These are phyloP conservation scores for Drosophila murphyi DNA, from an alignment of 1,140 invertebrate genomes.

Conservation along the genomic window DNA sequence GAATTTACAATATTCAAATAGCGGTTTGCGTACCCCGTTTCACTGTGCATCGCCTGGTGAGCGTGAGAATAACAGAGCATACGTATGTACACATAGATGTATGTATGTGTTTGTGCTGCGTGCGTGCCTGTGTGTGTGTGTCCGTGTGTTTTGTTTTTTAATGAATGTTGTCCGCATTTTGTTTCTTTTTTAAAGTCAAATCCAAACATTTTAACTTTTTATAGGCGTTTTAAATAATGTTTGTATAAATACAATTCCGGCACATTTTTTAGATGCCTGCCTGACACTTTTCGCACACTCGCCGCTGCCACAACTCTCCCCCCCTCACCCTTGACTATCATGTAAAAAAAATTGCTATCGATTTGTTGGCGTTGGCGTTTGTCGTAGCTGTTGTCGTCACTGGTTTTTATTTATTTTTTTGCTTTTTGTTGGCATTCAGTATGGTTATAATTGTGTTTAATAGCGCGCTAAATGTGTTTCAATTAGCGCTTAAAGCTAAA, in stretches of 20 bases:
- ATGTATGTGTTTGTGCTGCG: slow-evolving; percentile 24
- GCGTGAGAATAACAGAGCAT: slow-evolving; percentile 45
- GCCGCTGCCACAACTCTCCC: background rate
- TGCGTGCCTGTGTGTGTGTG: slow-evolving; percentile 1
- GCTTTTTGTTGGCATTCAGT: slow-evolving; percentile 38
- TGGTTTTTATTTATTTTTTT: background rate
- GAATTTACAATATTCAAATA: background rate
- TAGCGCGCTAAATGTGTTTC: slow-evolving; percentile 78
- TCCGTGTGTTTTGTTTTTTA: slow-evolving; percentile 26
- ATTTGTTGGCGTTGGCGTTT: slow-evolving; percentile 32
- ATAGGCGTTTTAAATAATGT: slow-evolving; percentile 63
- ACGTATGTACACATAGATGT: slow-evolving; percentile 14
- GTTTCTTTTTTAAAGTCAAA: slow-evolving; percentile 58
- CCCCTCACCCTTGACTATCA: slow-evolving; percentile 18
- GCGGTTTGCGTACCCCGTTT: background rate
- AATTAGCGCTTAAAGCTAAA: slow-evolving; percentile 66
- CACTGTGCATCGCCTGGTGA: slow-evolving; percentile 50
- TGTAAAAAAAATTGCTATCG: slow-evolving; percentile 35
- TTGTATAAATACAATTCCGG: slow-evolving; percentile 39
- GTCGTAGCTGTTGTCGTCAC: background rate
- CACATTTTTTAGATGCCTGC: slow-evolving; percentile 18
- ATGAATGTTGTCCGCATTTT: slow-evolving; percentile 67
- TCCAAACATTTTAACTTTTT: slow-evolving; percentile 69
- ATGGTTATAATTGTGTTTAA: slow-evolving; percentile 78
- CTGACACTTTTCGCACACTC: slow-evolving; percentile 35